These are phyloP conservation scores for Hoplodrina ambigua DNA, from an alignment of 2,888 invertebrate species.

Conservation along the genomic window DNA sequence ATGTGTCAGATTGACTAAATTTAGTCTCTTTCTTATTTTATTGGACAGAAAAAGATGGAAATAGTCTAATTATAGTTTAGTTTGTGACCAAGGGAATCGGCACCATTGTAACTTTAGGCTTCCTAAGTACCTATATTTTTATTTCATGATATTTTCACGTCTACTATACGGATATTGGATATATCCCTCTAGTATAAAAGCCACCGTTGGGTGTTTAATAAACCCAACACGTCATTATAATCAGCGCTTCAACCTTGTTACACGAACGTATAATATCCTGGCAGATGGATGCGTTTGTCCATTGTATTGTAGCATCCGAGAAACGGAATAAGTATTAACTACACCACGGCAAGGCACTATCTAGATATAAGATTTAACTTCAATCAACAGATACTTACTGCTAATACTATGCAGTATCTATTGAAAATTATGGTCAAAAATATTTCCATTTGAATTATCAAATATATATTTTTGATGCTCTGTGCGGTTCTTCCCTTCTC, in stretches of 20 bases:
- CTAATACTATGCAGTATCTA: not conserved
- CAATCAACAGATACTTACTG: too few species aligned
- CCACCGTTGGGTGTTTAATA: constrained; percentile 43
- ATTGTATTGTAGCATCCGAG: constrained; percentile 27
- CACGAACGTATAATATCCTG: constrained; percentile 29
- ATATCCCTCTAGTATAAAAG: constrained; percentile 10
- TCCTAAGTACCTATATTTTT: too few species aligned
- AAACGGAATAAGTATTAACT: not conserved
- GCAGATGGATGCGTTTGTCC: constrained; percentile 26
- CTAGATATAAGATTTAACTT: not conserved
- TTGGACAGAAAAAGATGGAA: too few species aligned
- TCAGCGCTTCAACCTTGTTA: constrained; percentile 45
- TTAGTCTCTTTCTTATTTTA: too few species aligned
- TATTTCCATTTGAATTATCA: too few species aligned
- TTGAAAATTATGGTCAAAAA: too few species aligned
- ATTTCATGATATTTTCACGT: not conserved
- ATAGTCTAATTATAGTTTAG: too few species aligned
- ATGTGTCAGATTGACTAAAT: too few species aligned
- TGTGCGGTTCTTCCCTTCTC: too few species aligned
- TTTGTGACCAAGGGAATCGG: too few species aligned
- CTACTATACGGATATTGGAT: not conserved
- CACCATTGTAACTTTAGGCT: too few species aligned
- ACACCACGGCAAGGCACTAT: not conserved
- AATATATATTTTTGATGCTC: too few species aligned
- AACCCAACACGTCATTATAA: constrained; percentile 56